phyloP scores from a whole-genome alignment of 2,113 vertebrate genomes.

The Tautogolabrus adspersus region DNA sequence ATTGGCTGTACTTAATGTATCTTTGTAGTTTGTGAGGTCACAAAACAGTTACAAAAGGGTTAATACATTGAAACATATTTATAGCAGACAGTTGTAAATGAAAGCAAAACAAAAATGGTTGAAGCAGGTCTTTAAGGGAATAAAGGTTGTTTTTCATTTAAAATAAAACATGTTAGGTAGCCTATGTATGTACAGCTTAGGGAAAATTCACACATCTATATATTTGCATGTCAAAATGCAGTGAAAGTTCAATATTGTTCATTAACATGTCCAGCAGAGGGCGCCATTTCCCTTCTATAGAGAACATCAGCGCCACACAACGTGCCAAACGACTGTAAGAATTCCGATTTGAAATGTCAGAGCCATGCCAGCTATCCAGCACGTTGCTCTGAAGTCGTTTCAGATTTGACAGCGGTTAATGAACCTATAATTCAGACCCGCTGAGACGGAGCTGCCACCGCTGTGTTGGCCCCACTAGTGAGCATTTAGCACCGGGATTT shows the following conservation, averaged over 20 bases:
- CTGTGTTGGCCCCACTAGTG: conserved; percentile 26
- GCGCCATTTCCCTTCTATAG: conserved; percentile 18
- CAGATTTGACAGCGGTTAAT: conserved; percentile 12
- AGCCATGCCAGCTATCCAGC: neutral
- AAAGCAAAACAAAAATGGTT: neutral
- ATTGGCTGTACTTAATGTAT: neutral
- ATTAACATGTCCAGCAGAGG: conserved; percentile 49
- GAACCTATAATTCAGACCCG: conserved; percentile 19
- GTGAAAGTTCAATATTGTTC: neutral
- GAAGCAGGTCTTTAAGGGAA: neutral
- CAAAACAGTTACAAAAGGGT: too few relatives aligned
- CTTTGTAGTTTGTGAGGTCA: neutral
- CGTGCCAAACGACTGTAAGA: conserved; percentile 29
- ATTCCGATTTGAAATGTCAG: conserved; percentile 10
- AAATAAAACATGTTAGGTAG: neutral
- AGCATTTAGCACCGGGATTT: neutral
- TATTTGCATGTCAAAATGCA: neutral
- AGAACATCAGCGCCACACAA: conserved; percentile 3
- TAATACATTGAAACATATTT: too few relatives aligned
- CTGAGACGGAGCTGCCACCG: conserved; percentile 8
- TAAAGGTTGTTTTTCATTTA: neutral
- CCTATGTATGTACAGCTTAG: neutral
- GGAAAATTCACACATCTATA: neutral
- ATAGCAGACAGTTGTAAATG: too few relatives aligned
- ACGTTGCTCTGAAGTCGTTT: conserved; percentile 7